Base-by-base conservation (phyloP, 1,140 invertebrate genomes). In the Capitella teleta region DNA sequence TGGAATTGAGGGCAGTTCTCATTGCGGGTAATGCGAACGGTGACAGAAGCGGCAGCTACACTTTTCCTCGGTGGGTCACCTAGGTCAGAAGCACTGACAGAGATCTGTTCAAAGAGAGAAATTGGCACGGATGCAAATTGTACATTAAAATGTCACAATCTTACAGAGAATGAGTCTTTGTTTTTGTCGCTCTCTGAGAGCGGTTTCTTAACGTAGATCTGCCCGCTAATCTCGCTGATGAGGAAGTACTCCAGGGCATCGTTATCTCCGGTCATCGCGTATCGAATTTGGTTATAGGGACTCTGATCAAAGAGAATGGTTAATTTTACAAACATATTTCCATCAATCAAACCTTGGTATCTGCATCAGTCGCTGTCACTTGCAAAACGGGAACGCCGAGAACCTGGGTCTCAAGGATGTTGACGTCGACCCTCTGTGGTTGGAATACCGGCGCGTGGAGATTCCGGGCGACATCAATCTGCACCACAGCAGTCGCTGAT, bases 1-100 rank as follows among this genome's bases (percentile, higher is more conserved):
- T 51, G 38, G 38, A 64, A 64, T 24, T 47, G 24, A 14, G 62
- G 62, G 40, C 62, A 64, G 42, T 55, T 57, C 25, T 41, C 47
- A 48, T 64, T 62, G 5, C 59, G 53, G 18, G 58, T 25, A 6
- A 64, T 55, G 23, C 42, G 55, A 26, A 64, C 54, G 10, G 52
- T 52, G 2, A 62, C 59, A 36, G 51, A 57, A 2, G 61, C 61
- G 21, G 47, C 41, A 12, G 49, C 49, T 25, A 16, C n/a, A 21
- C 38, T 43, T 4, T 21, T 26, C 26, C n/a, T 19, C 2, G 3
- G 25, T 28, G 49, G 45, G 53, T 53, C 48, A 10, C 59, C 61
- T 3, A 56, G 48, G 42, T 63, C 61, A 30, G 40, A 37, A 2
- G 60, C 60, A n/a, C 51, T 46, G 2, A 61, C 53, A 16, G 19